phyloP scores from a whole-genome alignment of 2,888 invertebrate genomes.

The Phragmatobia fuliginosa region DNA sequence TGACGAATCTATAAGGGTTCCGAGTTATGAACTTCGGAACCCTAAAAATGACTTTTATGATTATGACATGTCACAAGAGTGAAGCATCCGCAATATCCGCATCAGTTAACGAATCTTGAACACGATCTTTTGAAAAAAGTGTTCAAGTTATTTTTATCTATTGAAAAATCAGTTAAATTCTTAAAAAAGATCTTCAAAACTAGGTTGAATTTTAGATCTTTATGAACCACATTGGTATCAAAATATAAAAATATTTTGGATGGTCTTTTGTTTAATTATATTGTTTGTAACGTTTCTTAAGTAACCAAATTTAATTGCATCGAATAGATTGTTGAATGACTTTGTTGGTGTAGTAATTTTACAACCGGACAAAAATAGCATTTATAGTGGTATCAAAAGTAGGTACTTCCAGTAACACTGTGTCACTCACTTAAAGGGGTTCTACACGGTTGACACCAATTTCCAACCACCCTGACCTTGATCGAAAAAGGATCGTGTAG shows the following conservation, averaged over 20 bases:
- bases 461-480: no score
- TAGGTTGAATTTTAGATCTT: not conserved
- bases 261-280: not conserved
- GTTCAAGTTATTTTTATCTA: not conserved
- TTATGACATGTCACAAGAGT: not conserved
- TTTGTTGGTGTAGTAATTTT: not conserved
- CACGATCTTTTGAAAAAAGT: not conserved
- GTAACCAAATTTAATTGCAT: not conserved
- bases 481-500: no score
- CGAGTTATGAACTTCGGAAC: no score
- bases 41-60: constrained; percentile 5
- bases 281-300: not conserved
- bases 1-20: no score
- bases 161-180: not conserved
- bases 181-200: not conserved
- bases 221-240: not conserved
- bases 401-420: not conserved
- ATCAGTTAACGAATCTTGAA: not conserved
- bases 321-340: not conserved
- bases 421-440: no score
- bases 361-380: not conserved
- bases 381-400: not conserved
- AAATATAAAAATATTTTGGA: not conserved
- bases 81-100: not conserved
- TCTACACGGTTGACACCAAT: no score